Evolutionary conservation across 2,888 invertebrate genomes (phyloP).

Genomic region (Petrolisthes cinctipes): DNA sequence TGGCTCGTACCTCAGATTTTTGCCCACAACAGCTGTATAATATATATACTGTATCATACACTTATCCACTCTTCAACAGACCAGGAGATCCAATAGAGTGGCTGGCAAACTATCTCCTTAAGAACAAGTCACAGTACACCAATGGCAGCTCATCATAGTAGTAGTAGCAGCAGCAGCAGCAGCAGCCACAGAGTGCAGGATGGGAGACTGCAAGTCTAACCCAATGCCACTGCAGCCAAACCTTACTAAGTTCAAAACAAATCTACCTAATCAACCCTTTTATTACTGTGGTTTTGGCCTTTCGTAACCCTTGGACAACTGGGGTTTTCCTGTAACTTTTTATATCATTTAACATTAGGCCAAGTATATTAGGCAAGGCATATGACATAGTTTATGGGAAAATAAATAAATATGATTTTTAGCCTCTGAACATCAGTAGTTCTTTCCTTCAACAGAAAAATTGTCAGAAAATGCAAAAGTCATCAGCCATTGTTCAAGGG

Average conservation of each 20-base stretch:
- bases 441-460: too few species aligned
- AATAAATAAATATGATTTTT: too few species aligned
- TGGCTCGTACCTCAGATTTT: background rate
- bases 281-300: background rate
- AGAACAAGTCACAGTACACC: constrained; percentile 83
- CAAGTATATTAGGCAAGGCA: too few species aligned
- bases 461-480: too few species aligned
- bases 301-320: background rate
- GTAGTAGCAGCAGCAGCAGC: background rate
- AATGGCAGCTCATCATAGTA: constrained; percentile 15
- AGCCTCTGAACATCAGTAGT: too few species aligned
- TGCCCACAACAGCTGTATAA: background rate
- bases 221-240: background rate
- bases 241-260: background rate
- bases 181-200: background rate
- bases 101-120: constrained; percentile 90
- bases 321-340: too few species aligned
- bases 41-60: background rate
- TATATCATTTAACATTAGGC: too few species aligned
- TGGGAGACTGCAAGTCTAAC: background rate
- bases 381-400: too few species aligned
- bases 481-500: too few species aligned
- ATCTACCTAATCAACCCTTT: background rate
- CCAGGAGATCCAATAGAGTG: constrained; percentile 95
- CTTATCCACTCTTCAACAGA: constrained; percentile 69